Evolutionary conservation across 2,888 invertebrate genomes (phyloP), one percentile per base, ranked within the genome.

Genomic region (Stenichneumon culpator): DNA sequence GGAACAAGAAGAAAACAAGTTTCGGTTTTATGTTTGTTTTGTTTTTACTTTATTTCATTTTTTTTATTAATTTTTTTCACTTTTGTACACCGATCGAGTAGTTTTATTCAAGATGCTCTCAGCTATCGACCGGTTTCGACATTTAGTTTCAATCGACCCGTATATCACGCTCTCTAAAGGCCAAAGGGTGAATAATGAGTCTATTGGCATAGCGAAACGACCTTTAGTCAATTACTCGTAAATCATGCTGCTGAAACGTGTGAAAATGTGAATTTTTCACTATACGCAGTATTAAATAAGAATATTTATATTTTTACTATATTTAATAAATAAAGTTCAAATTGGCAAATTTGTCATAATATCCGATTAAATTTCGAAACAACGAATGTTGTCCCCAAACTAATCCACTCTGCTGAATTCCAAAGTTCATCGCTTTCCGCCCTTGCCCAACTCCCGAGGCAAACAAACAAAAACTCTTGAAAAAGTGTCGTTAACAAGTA

Each of bases 401-500:
- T 16, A 16, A 63, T 63, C 60, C 5, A 16, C 60, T 9, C 5
- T 2, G 7, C 60, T 16, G 16, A 16, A 63, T 28, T 36, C 11
- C 11, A 52, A 52, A n/a, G 5, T 52, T n/a, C 36, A 16, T 16
- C 9, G 32, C 52, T 22, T 70, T 25, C 28, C 60, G 14, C 60
- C 60, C 32, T 16, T n/a, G n/a, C 32, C 11, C 36, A 70, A 22
- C n/a, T 19, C 70, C n/a, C 32, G 22, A 57, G 22, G 73, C 67
- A 50, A 6, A 39, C 39, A 73, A 77, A 78, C 39, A 69, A 69
- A 50, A 28, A 52, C 11, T 19, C n/a, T 28, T 16, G 16, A 79
- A 74, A 39, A 75, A 74, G 16, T 44, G 60, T 78, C 80, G 68
- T 60, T 44, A 50, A 77, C 50, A 65, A 60, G 70, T 69, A 75